Evolutionary conservation across 1,140 invertebrate genomes (phyloP).

Genomic region (Matsumurasca onukii): DNA sequence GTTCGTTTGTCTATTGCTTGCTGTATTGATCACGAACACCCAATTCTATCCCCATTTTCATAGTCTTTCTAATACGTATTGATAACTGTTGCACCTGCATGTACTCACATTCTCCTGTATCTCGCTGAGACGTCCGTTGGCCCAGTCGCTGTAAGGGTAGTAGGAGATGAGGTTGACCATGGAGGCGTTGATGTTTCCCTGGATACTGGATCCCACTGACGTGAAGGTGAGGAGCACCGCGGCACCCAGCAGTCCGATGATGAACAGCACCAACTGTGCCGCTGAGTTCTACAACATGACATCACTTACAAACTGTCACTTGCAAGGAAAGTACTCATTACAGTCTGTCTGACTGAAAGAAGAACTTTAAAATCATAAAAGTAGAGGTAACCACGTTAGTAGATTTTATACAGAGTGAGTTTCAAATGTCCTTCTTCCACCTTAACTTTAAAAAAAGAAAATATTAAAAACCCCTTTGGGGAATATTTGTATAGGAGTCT

Average conservation of each 20-base stretch:
- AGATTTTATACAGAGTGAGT: too few relatives aligned
- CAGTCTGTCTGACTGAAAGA: background rate
- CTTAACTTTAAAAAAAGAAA: too few relatives aligned
- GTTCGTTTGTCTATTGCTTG: too few relatives aligned
- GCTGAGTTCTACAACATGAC: constrained; percentile 62
- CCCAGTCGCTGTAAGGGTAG: constrained; percentile 63
- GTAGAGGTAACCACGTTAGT: too few relatives aligned
- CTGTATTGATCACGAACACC: too few relatives aligned
- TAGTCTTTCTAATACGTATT: too few relatives aligned
- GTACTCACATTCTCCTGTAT: constrained; percentile 81
- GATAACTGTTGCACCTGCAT: too few relatives aligned
- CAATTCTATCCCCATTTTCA: background rate
- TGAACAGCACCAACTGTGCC: constrained; percentile 66
- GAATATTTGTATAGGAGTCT: too few relatives aligned
- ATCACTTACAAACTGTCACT: constrained; percentile 27
- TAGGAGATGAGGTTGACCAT: constrained; percentile 73
- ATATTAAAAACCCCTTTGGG: too few relatives aligned
- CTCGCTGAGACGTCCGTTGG: constrained; percentile 64
- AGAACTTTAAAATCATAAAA: background rate
- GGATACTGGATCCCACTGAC: constrained; percentile 73
- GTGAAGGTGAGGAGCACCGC: constrained; percentile 77
- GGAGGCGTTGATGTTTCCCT: constrained; percentile 67
- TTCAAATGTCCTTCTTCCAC: too few relatives aligned
- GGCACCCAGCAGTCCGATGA: constrained; percentile 70
- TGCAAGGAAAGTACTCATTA: background rate